Evolutionary conservation across 2,113 vertebrate species (phyloP), one percentile per base, ranked within the genome.

Genomic region (Cnemophilus loriae): DNA sequence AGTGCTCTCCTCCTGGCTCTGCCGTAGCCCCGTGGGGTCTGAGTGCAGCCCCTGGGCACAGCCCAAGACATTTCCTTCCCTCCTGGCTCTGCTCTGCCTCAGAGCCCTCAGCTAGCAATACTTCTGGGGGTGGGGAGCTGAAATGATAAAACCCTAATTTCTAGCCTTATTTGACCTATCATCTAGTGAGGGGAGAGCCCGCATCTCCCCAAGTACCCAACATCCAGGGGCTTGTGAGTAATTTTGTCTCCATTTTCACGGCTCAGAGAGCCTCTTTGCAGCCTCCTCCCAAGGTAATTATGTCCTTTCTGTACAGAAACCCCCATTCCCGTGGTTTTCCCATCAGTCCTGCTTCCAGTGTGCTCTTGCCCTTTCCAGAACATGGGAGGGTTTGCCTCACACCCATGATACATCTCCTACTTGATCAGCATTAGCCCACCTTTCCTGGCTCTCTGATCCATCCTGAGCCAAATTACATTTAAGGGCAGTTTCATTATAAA

Each of bases 41-140:
- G 61, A 91, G 37, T 50, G 53, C 91, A 91, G 81, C 57, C 78
- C 5, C 1, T 91, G 87, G 90, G 90, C 88, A 94, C 55, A 81
- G 56, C 83, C 68, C 82, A 79, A 74, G 90, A 69, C 17, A 6
- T 88, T 91, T 96, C 94, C 89, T 97, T 92, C 80, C 94, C 94
- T 84, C 60, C 76, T 85, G 83, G 33, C 67, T 76, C 44, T 87
- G 60, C 30, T 87, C 32, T 86, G 68, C 39, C 39, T 82, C 69
- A 71, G 42, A 79, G 9, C 12, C 37, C 71, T 80, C 21, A 68
- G 11, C 41, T 56, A 84, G 56, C 44, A 50, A 37, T 28, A 37
- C 2, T 75, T 81, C 11, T 76, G 13, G 23, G 37, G 17, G 3
- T 73, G 47, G 33, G 74, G 46, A 91, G 28, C 13, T 46, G 42